Evolutionary conservation across 2,113 vertebrate species (phyloP).

Genomic region (Galbula dea): DNA sequence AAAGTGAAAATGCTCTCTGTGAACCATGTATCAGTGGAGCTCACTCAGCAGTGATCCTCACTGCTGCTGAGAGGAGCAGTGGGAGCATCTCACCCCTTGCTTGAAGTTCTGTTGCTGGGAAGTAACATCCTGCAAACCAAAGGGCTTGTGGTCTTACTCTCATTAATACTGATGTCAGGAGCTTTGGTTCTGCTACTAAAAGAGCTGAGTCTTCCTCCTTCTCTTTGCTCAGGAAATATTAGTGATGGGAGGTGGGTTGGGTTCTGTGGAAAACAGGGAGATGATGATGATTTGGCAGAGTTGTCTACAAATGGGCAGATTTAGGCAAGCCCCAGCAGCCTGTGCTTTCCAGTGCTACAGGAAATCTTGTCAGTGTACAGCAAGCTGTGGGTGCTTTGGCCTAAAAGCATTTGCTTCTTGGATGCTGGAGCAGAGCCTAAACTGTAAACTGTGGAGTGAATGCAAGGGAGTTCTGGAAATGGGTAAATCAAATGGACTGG

Average conservation of each 20-base stretch:
- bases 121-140: background rate
- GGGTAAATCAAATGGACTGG: background rate
- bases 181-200: background rate
- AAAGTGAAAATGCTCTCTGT: background rate
- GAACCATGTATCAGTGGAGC: background rate
- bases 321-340: background rate
- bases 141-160: background rate
- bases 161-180: background rate
- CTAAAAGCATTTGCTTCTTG: background rate
- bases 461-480: background rate
- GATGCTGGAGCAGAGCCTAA: background rate
- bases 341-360: background rate
- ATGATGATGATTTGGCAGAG: background rate
- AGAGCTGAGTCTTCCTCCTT: background rate
- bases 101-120: background rate
- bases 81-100: background rate
- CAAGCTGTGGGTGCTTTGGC: background rate
- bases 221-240: background rate
- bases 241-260: background rate
- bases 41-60: accelerated
- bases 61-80: background rate
- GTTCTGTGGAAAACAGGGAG: background rate
- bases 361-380: background rate
- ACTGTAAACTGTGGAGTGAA: background rate
- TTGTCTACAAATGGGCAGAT: background rate